phyloP scores from a whole-genome alignment of 2,113 vertebrate genomes.

The Lagenorhynchus albirostris region DNA sequence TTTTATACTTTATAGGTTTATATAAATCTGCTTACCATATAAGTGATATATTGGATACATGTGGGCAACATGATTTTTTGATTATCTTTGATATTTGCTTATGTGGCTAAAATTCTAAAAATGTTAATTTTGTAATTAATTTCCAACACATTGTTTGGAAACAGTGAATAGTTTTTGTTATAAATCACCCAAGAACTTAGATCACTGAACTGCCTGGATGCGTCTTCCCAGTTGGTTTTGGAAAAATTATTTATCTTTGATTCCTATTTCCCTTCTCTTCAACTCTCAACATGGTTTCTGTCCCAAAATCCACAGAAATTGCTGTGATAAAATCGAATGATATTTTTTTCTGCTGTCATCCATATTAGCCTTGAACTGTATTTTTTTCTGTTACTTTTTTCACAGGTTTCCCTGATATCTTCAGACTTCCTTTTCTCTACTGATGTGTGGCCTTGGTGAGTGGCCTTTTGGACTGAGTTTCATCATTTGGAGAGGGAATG shows the following conservation, averaged over 20 bases:
- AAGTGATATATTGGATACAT: conserved; percentile 66
- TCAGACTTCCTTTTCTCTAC: not conserved
- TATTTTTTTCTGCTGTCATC: not conserved
- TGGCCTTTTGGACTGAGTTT: not conserved
- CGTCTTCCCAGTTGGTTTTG: conserved; percentile 38
- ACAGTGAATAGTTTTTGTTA: conserved; percentile 59
- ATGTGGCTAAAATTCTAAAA: conserved; percentile 73
- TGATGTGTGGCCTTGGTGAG: not conserved
- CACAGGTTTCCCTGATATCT: conserved; percentile 4
- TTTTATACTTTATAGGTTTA: conserved; percentile 49
- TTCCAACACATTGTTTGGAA: conserved; percentile 70
- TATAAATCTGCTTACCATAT: conserved; percentile 65
- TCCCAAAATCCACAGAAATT: conserved; percentile 44
- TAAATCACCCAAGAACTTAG: conserved; percentile 55
- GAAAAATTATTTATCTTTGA: conserved; percentile 45
- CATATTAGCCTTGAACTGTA: conserved; percentile 22
- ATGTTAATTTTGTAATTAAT: conserved; percentile 75
- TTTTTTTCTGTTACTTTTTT: conserved; percentile 24
- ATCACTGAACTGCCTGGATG: conserved; percentile 44
- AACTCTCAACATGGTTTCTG: conserved; percentile 29
- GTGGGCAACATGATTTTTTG: conserved; percentile 70
- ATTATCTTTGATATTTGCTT: conserved; percentile 73
- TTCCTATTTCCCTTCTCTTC: conserved; percentile 31
- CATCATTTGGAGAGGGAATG: not conserved
- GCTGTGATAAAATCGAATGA: not conserved